Evolutionary conservation across 2,113 vertebrate species (phyloP).

Genomic region (Pedetes capensis): DNA sequence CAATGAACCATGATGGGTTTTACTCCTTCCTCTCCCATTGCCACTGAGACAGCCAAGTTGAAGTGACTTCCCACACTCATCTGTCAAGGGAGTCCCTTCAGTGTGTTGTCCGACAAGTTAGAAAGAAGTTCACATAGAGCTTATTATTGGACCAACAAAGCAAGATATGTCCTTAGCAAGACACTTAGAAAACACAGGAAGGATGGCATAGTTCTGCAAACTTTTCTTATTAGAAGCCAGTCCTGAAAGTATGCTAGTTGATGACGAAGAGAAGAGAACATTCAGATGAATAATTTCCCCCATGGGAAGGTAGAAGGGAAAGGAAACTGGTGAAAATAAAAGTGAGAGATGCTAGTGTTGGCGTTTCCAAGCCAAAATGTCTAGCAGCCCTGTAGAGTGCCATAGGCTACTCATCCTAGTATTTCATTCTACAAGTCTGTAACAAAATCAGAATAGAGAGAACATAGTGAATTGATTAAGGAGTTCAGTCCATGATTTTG

Average conservation of each 20-base stretch:
- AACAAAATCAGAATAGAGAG: neutral
- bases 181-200: neutral
- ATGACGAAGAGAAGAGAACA: neutral
- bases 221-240: neutral
- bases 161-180: neutral
- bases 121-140: neutral
- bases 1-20: neutral
- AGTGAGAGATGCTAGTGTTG: neutral
- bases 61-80: neutral
- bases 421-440: neutral
- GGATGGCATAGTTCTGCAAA: neutral
- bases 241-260: neutral
- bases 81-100: neutral
- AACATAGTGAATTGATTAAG: neutral
- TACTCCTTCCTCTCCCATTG: neutral
- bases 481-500: neutral
- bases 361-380: neutral
- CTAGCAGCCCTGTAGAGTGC: neutral
- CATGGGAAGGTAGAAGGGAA: neutral
- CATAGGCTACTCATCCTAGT: rapidly evolving
- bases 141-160: neutral
- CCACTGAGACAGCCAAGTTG: neutral
- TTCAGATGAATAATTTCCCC: neutral
- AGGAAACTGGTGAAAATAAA: neutral
- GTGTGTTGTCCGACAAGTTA: neutral